These are phyloP conservation scores for Graphium colonna DNA, from an alignment of 2,888 invertebrate genomes.

Conservation along the genomic window DNA sequence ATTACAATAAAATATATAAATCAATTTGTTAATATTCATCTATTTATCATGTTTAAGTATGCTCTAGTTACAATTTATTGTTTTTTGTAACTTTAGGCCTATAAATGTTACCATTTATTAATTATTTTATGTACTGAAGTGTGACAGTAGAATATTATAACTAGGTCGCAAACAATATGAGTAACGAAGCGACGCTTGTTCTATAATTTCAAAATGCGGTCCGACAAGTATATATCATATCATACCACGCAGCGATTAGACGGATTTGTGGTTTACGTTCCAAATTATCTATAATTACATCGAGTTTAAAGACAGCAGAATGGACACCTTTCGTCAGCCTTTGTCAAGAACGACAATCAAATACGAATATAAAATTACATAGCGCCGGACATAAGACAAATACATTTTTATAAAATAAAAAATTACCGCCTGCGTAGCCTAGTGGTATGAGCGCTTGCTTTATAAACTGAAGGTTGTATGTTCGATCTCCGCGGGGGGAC, in stretches of 20 bases:
- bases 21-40: too few species aligned
- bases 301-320: constrained; percentile 6
- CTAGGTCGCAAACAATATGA: constrained; percentile 10
- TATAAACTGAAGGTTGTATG: too few species aligned
- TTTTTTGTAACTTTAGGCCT: too few species aligned
- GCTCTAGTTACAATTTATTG: too few species aligned
- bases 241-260: constrained; percentile 17
- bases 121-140: neutral
- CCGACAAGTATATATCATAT: constrained; percentile 18
- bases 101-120: too few species aligned
- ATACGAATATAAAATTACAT: constrained; percentile 14
- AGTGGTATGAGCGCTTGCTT: too few species aligned
- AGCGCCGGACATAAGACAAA: constrained; percentile 21
- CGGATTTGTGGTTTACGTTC: constrained; percentile 20
- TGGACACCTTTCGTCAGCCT: constrained; percentile 22
- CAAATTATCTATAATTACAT: constrained; percentile 24
- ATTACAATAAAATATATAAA: too few species aligned
- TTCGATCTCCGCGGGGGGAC: too few species aligned
- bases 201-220: constrained; percentile 19
- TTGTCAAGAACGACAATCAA: constrained; percentile 22
- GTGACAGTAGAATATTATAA: constrained; percentile 1
- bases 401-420: constrained; percentile 23
- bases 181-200: constrained; percentile 14
- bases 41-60: too few species aligned
- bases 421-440: too few species aligned